Conservation (phyloP, 1,140 invertebrate species). For the Papilio dardanus region DNA sequence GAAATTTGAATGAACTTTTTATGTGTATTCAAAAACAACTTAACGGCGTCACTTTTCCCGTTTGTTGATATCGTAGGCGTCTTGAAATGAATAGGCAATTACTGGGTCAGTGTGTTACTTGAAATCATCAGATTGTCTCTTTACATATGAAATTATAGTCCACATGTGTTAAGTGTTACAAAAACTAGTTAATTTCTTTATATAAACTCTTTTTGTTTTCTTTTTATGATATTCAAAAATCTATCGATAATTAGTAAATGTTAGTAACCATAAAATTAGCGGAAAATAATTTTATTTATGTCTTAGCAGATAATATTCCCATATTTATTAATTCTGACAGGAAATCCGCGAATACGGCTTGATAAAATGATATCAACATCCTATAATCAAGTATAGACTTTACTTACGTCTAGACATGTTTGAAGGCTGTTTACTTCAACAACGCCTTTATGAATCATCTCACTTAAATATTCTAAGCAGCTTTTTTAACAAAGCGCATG, state of each 20-base stretch:
- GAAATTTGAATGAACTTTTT: too few relatives aligned
- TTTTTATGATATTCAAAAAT: background rate
- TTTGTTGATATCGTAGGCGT: background rate
- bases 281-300: background rate
- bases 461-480: conserved; percentile 25
- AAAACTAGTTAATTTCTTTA: too few relatives aligned
- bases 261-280: conserved; percentile 3
- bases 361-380: conserved; percentile 31
- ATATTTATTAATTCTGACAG: conserved; percentile 10
- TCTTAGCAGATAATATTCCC: background rate
- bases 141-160: background rate
- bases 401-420: conserved; percentile 10
- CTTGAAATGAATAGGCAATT: background rate
- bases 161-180: background rate
- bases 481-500: conserved; percentile 17
- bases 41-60: background rate
- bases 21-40: background rate
- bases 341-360: conserved; percentile 26
- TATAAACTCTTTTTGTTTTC: too few relatives aligned
- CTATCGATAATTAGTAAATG: background rate
- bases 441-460: conserved; percentile 17
- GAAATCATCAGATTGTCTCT: background rate
- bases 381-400: conserved; percentile 19
- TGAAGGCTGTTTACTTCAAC: conserved; percentile 28
- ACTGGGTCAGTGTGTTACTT: background rate